A percentile compares a stretch with the other conserved stretches of the same genome.
These are phyloP conservation scores for Hyla sarda DNA, from an alignment of 2,113 vertebrate genomes.

Conservation along the genomic window DNA sequence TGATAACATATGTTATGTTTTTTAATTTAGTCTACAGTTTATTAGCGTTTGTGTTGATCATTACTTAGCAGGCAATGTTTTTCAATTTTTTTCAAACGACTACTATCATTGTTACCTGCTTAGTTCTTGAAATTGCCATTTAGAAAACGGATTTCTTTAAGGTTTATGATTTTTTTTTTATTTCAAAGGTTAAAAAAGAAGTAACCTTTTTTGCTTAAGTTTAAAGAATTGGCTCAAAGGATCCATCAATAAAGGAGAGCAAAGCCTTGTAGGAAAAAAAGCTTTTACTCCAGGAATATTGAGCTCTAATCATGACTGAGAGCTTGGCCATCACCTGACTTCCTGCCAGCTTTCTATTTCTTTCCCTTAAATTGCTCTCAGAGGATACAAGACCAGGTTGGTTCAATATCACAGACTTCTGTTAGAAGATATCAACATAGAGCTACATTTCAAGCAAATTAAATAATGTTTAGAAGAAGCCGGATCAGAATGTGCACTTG, in stretches of 20 bases:
- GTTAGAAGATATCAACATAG: slow-evolving; percentile 59
- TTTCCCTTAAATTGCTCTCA: slow-evolving; percentile 59
- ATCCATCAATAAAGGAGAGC: slow-evolving; percentile 56
- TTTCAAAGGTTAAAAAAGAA: slow-evolving; percentile 35
- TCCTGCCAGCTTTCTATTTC: slow-evolving; percentile 58
- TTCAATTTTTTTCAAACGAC: neutral
- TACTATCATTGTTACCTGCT: slow-evolving; percentile 6
- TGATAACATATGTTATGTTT: neutral
- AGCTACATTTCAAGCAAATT: slow-evolving; percentile 55
- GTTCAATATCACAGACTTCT: slow-evolving; percentile 58
- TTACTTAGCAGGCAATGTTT: neutral
- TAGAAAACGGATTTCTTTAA: slow-evolving; percentile 32
- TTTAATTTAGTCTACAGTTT: neutral
- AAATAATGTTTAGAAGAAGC: slow-evolving; percentile 57
- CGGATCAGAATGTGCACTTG: slow-evolving; percentile 49
- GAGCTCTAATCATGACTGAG: slow-evolving; percentile 60
- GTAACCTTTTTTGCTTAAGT: slow-evolving; percentile 47
- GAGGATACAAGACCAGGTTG: slow-evolving; percentile 59
- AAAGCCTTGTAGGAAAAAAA: slow-evolving; percentile 47
- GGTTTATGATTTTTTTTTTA: slow-evolving; percentile 40
- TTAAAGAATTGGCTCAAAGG: slow-evolving; percentile 55
- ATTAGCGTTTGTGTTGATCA: neutral
- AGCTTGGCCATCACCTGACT: slow-evolving; percentile 58
- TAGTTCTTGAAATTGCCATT: slow-evolving; percentile 21
- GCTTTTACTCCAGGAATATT: slow-evolving; percentile 59